Conservation (phyloP, 2,113 vertebrate genomes). For the Strigops habroptila region DNA sequence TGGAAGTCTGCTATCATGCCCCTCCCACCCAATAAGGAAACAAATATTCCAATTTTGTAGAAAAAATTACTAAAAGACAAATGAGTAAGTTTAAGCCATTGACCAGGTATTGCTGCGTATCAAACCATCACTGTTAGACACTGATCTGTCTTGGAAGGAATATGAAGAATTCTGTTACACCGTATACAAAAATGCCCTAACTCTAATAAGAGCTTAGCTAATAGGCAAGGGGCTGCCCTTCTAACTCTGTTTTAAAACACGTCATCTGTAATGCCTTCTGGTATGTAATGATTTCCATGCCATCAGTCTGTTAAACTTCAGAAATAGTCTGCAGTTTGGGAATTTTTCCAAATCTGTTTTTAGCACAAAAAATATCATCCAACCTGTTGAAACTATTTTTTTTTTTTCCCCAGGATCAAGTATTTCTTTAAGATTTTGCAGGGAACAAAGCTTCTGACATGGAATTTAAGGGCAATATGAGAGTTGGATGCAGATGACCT, state of each 20-base stretch:
- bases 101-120: neutral
- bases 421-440: neutral
- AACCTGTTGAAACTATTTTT: neutral
- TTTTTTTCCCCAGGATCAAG: neutral
- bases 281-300: neutral
- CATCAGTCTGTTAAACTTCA: neutral
- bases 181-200: neutral
- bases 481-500: neutral
- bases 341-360: neutral
- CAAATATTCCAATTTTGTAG: neutral
- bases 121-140: neutral
- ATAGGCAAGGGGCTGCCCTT: neutral
- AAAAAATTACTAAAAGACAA: neutral
- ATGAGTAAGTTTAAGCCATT: neutral
- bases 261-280: neutral
- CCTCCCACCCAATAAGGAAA: neutral
- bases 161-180: neutral
- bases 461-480: neutral
- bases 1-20: neutral
- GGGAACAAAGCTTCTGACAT: neutral
- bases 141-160: neutral
- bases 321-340: neutral
- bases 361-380: neutral
- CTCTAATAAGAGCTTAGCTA: neutral
- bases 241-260: neutral